Evolutionary conservation across 2,888 invertebrate genomes (phyloP).

Genomic region (Coremacera marginata): DNA sequence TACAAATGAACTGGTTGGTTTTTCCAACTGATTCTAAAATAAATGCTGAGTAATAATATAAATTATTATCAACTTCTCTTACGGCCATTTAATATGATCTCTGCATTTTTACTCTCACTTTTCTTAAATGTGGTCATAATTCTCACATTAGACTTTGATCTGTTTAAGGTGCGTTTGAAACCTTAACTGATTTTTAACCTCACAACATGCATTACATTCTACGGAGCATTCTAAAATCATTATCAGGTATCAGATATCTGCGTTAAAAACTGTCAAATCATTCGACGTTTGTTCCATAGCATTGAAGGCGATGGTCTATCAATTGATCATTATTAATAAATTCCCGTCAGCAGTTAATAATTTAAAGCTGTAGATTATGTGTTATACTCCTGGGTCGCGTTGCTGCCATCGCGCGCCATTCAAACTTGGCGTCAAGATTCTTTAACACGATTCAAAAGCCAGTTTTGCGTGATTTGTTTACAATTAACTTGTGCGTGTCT

Average conservation of each 20-base stretch:
- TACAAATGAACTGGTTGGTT: too few species aligned
- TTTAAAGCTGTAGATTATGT: neutral
- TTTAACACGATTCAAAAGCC: neutral
- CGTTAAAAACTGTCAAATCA: neutral
- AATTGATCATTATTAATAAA: neutral
- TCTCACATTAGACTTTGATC: too few species aligned
- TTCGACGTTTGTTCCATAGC: neutral
- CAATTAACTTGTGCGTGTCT: constrained; percentile 13
- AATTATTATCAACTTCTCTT: too few species aligned
- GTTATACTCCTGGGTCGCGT: neutral
- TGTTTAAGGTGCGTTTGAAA: too few species aligned
- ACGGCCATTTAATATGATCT: too few species aligned
- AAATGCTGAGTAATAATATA: too few species aligned
- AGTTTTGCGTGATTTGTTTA: constrained; percentile 32
- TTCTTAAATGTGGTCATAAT: too few species aligned
- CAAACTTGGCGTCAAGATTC: constrained; percentile 27
- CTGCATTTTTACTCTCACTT: too few species aligned
- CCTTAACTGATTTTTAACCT: neutral
- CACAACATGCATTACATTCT: neutral
- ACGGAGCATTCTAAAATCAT: neutral
- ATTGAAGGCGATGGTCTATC: neutral
- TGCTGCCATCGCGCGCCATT: neutral
- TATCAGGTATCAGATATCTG: neutral
- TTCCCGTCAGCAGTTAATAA: constrained; percentile 11
- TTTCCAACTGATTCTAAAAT: too few species aligned